phyloP scores from a whole-genome alignment of 1,140 invertebrate genomes.

The Neodiprion fabricii region DNA sequence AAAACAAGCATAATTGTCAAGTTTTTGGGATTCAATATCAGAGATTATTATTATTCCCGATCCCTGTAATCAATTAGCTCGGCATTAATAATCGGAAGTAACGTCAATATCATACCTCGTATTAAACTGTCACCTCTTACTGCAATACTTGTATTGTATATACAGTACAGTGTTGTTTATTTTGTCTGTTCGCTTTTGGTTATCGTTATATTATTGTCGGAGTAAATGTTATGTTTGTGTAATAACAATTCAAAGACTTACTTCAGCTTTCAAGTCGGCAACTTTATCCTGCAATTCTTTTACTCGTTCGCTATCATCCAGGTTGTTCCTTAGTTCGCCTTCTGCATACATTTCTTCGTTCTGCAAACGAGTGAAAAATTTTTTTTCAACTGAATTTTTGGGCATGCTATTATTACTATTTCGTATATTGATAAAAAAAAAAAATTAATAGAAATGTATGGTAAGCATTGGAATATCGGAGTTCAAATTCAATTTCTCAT shows the following conservation, averaged over 20 bases:
- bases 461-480: too few species aligned
- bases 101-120: conserved; percentile 20
- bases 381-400: too few species aligned
- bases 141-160: conserved; percentile 5
- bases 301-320: conserved; percentile 83
- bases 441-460: too few species aligned
- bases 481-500: too few species aligned
- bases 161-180: conserved; percentile 1
- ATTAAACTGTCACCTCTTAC: conserved; percentile 22
- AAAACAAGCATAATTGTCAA: too few species aligned
- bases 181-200: background rate
- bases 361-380: conserved; percentile 56
- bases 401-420: too few species aligned
- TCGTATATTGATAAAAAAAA: too few species aligned
- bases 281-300: conserved; percentile 90
- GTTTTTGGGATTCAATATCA: too few species aligned
- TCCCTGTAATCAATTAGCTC: background rate
- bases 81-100: conserved; percentile 7
- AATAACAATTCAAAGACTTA: conserved; percentile 55
- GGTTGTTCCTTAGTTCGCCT: conserved; percentile 81
- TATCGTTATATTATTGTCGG: background rate
- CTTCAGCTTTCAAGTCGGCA: conserved; percentile 90
- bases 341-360: conserved; percentile 92
- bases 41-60: background rate
- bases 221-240: background rate